These are phyloP conservation scores for Tanypteryx hageni DNA, from an alignment of 2,888 invertebrate species.

Conservation along the genomic window DNA sequence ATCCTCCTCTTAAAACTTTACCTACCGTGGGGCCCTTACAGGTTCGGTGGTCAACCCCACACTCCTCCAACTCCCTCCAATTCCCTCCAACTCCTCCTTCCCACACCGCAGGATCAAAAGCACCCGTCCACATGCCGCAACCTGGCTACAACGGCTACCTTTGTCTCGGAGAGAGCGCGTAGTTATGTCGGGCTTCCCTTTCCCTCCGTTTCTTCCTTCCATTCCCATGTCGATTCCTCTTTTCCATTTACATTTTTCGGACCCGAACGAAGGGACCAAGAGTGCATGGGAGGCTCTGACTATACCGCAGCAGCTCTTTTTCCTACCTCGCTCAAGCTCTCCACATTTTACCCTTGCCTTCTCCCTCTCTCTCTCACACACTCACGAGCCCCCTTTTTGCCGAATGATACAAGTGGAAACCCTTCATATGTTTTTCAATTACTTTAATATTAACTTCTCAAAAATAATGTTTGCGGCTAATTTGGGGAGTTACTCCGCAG, in stretches of 20 bases:
- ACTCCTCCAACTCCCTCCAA: no score
- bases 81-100: no score
- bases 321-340: not conserved
- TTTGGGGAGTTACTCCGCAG: no score
- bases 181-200: not conserved
- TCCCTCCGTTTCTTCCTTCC: not conserved
- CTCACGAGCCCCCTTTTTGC: no score
- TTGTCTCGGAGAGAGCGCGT: constrained; percentile 21
- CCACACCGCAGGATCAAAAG: not conserved
- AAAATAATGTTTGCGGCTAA: no score
- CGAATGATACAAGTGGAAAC: no score
- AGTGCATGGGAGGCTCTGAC: not conserved
- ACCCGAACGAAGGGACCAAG: not conserved
- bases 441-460: no score
- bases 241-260: not conserved
- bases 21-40: not conserved
- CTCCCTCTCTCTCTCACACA: not conserved
- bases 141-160: not conserved
- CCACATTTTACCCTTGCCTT: not conserved
- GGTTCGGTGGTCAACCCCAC: constrained; percentile 1
- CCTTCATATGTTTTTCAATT: no score
- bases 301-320: not conserved
- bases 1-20: not conserved
- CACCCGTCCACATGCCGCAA: not conserved
- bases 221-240: not conserved